Percentiles rank a stretch among this genome's conserved stretches.
phyloP scores from a whole-genome alignment of 92 coral and sea anemone species.

The Palythoa heliodiscus region DNA sequence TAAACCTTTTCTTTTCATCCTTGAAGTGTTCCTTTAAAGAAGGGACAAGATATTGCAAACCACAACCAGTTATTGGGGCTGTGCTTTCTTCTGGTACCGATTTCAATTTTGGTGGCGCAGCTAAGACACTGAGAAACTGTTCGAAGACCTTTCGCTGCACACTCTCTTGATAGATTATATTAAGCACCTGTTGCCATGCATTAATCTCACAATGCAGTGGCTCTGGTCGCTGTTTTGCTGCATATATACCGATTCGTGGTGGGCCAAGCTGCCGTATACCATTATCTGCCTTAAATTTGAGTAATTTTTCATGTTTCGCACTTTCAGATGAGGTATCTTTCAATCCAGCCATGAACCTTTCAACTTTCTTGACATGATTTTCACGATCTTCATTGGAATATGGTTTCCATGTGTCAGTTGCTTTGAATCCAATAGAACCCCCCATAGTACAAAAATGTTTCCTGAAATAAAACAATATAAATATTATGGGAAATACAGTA shows the following conservation, averaged over 20 bases:
- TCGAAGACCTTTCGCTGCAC: slow-evolving; percentile 38
- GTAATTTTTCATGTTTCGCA: slow-evolving; percentile 32
- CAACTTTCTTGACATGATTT: slow-evolving; percentile 27
- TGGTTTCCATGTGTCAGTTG: slow-evolving; percentile 56
- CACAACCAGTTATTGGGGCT: slow-evolving; percentile 38
- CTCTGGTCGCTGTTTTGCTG: slow-evolving; percentile 44
- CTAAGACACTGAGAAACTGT: slow-evolving; percentile 39
- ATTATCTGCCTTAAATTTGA: slow-evolving; percentile 32
- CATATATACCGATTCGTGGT: slow-evolving; percentile 48
- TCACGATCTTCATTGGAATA: slow-evolving; percentile 41
- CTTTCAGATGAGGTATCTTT: slow-evolving; percentile 28
- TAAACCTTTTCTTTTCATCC: slow-evolving; percentile 43
- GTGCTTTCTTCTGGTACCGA: slow-evolving; percentile 24
- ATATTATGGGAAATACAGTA: not conserved
- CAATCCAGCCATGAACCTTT: slow-evolving; percentile 20
- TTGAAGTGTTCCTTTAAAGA: slow-evolving; percentile 34
- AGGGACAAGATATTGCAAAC: slow-evolving; percentile 37
- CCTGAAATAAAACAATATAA: slow-evolving; percentile 27
- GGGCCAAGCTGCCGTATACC: slow-evolving; percentile 48
- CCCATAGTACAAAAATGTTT: slow-evolving; percentile 55
- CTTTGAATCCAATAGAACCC: slow-evolving; percentile 43
- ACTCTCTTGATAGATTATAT: slow-evolving; percentile 38
- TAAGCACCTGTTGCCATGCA: slow-evolving; percentile 25
- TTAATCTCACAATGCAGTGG: slow-evolving; percentile 46
- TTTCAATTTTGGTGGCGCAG: slow-evolving; percentile 24